These are phyloP conservation scores for Chroicocephalus ridibundus DNA, from an alignment of 2,113 vertebrate species.

Conservation along the genomic window DNA sequence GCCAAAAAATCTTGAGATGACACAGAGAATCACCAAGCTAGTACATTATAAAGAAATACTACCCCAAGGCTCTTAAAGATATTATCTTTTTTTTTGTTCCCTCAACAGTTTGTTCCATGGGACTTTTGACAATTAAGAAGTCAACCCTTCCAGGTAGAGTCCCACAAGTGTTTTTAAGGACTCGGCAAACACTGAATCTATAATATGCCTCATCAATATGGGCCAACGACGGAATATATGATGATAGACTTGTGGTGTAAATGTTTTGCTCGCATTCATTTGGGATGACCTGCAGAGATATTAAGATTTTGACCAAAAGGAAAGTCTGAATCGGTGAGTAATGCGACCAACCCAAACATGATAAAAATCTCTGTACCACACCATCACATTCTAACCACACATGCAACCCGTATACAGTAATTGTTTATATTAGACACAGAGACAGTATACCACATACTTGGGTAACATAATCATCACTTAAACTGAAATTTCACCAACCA, in stretches of 20 bases:
- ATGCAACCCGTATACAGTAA: conserved; percentile 15
- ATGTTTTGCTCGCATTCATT: conserved; percentile 2
- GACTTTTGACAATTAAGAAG: not conserved
- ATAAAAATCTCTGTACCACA: conserved; percentile 11
- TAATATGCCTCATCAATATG: not conserved
- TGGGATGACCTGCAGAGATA: not conserved
- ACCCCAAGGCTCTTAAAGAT: not conserved
- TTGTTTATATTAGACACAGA: conserved; percentile 37
- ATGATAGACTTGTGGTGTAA: not conserved
- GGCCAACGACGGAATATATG: not conserved
- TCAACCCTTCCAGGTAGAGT: not conserved
- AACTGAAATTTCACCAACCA: conserved; percentile 29
- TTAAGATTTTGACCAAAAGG: not conserved
- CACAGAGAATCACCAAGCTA: not conserved
- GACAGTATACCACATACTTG: not conserved
- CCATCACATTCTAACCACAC: conserved; percentile 7
- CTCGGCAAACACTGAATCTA: not conserved
- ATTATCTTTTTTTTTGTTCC: not conserved
- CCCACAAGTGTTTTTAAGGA: not conserved
- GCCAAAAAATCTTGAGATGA: not conserved
- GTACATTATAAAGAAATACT: not conserved
- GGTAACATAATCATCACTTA: conserved; percentile 29
- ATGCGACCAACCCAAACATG: not conserved
- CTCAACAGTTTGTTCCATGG: not conserved
- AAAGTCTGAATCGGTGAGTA: conserved; percentile 23